Evolutionary conservation across 2,888 invertebrate species (phyloP), one percentile per base, ranked within the genome.

Genomic region (Hirtodrosophila confusa): DNA sequence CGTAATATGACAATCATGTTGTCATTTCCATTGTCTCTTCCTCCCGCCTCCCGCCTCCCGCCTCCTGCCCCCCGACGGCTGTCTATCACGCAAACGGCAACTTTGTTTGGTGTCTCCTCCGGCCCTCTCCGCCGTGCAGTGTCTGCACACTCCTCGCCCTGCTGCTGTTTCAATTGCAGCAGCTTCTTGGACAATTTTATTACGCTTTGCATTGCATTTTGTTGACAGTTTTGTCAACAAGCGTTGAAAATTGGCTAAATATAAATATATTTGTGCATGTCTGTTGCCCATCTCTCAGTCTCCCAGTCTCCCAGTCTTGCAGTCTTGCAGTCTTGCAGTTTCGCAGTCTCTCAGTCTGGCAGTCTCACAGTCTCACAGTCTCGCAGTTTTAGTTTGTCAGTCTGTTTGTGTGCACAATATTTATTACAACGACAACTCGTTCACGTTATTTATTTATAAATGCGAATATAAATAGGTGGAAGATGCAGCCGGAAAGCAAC

Each of bases 141-240:
- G 48, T 60, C 41, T 41, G 44, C 35, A 29, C 24, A 11, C 57
- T 49, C 41, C 31, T 45, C 6, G 40, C 17, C 27, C 29, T 24
- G 17, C 36, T 17, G 36, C 29, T 39, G 23, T 39, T 69, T 69
- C 74, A 65, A 76, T 77, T 77, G 73, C 66, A 47, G 61, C 66
- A 57, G 82, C 83, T 77, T 64, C 86, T 75, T 85, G 80, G 83
- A 85, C 86, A 85, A 85, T 85, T 86, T 86, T 87, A 87, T 86
- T 86, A 86, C 85, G 86, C 82, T 82, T 78, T 89, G 82, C 86
- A 75, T 78, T 82, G 87, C 82, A 83, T 87, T 83, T 83, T 90
- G 90, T 90, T 91, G 91, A 90, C 90, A 90, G 90, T 90, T 90
- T 90, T 90, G 90, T 91, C 91, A 91, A 91, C 91, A 91, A 90